Base-by-base conservation (phyloP, 1,140 invertebrate genomes). In the Zaprionus inermis region DNA sequence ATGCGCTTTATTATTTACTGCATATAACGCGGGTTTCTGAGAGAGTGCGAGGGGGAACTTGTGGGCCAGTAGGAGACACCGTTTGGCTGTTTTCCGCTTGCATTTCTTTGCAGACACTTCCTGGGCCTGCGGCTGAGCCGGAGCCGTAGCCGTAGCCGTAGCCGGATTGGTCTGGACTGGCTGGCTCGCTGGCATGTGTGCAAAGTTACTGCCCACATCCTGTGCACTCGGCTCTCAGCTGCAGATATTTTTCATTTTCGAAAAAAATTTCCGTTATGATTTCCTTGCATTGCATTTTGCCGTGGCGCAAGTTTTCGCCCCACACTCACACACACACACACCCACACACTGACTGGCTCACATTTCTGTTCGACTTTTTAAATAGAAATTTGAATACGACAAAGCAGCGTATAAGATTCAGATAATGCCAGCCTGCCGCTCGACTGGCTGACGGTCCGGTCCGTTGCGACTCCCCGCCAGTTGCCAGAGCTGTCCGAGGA, bases 341-440 rank as follows among this genome's bases (percentile, higher is more conserved):
- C 22, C 34, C 18, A 56, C 6, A 46, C 20, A 56, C 52, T 38
- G 34, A 64, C 20, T 36, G 12, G 11, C 41, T 57, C 55, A 52
- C 54, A 66, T 20, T 41, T 32, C 59, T 58, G 52, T 69, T 65
- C 64, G 56, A 72, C 41, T 73, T 67, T 83, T 72, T 68, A 71
- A 75, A 74, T 83, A 64, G 55, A 78, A 86, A 85, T 85, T 85
- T 85, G 81, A 85, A 86, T 85, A 86, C 68, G 67, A 72, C 82
- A 86, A 86, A 81, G 61, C 59, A 66, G 66, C 66, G 74, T 76
- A 85, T 75, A 81, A 80, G 78, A 85, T 85, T 85, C 74, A 85
- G 77, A 84, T 84, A 84, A 74, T 24, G 46, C 60, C 30, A 64
- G 79, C 59, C 81, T 72, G 81, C 46, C 68, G 79, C 66, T 71